Evolutionary conservation across 2,797 vertebrate genomes (phyloP), one percentile per base, ranked within the genome.

Genomic region (Clarias fuscus): DNA sequence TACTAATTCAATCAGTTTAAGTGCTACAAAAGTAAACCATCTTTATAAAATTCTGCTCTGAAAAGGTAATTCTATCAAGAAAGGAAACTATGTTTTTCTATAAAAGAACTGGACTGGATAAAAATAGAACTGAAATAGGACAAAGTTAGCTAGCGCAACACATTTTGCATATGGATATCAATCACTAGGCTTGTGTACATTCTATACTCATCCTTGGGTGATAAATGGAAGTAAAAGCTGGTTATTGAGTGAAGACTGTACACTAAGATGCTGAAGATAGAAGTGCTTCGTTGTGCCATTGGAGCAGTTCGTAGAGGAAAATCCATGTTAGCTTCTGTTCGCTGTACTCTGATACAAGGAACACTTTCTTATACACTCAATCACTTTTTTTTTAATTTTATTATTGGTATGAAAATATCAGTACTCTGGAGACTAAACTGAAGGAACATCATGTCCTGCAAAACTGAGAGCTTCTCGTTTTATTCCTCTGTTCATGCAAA

Each of bases 21-120:
- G 94, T 95, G 94, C 95, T 95, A 94, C 90, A 93, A 94, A 94
- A 94, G 86, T 93, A 94, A 90, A 90, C 81, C 88, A 88, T 86
- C 85, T 91, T 93, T 91, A 92, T 92, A 94, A 90, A 94, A 94
- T 92, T 93, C 87, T 77, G 86, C 89, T 90, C 90, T 88, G 86
- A 93, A 92, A 92, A 91, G 91, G 90, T 92, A 92, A 91, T 91
- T 89, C 88, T 89, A 90, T 92, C 91, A 73, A 89, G 82, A 89
- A 88, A 90, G 91, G 7, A 81, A 89, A 90, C 84, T n/a, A 88
- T 90, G 27, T 48, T 91, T 82, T 27, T 61, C 71, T 88, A 88
- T 76, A 89, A 86, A 78, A 84, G 83, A 89, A 87, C 53, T 89
- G 79, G 67, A 76, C 82, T 80, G 22, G 83, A 59, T 78, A 70